Evolutionary conservation across 30 jellyfish, hydroid and myxozoan genomes (phyloP).

Genomic region (Mastigias papua): DNA sequence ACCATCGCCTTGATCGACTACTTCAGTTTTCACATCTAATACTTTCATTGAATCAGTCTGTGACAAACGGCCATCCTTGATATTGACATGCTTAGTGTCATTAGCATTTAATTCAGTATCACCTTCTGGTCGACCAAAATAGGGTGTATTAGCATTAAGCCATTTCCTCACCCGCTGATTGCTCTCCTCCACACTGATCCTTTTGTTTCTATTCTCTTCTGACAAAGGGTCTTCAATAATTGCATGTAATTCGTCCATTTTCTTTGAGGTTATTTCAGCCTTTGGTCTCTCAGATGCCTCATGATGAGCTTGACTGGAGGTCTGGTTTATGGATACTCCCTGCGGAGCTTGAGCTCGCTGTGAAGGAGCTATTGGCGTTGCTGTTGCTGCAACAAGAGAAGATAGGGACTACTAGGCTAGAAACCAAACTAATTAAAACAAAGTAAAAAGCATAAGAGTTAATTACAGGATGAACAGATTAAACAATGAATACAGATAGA

Average conservation of each 20-base stretch:
- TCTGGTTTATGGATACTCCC: neutral
- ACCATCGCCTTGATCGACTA: neutral
- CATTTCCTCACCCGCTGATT: constrained; percentile 85
- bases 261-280: neutral
- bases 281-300: constrained; percentile 2
- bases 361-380: neutral
- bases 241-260: constrained; percentile 53
- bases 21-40: neutral
- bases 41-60: neutral
- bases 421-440: too few species aligned
- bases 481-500: neutral
- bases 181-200: constrained; percentile 81
- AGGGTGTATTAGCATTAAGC: constrained; percentile 85
- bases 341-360: neutral
- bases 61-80: neutral
- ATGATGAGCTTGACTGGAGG: neutral
- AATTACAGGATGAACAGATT: neutral
- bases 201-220: constrained; percentile 51
- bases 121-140: constrained; percentile 73
- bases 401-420: too few species aligned
- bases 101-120: neutral
- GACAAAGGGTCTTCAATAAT: constrained; percentile 68
- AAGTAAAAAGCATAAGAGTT: neutral
- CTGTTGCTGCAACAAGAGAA: neutral
- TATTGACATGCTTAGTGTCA: neutral